Evolutionary conservation across 2,113 vertebrate genomes (phyloP), one percentile per base, ranked within the genome.

Genomic region (Myotis brandtii): DNA sequence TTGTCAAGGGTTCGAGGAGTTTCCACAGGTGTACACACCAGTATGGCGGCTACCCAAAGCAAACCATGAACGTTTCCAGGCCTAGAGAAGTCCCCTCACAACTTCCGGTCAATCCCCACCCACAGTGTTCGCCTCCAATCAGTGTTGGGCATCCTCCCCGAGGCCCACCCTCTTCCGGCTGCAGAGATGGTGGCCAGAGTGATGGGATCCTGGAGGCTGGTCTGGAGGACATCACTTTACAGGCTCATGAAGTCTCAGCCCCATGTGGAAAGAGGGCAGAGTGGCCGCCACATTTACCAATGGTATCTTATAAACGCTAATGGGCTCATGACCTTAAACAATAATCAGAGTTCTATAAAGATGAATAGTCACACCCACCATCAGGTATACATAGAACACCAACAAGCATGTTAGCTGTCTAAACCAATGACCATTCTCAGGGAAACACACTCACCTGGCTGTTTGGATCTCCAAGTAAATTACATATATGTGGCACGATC

Each of bases 401-500:
- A 40, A 32, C 91, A 37, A 23, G n/a, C 32, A 52, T 20, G 46
- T 25, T 43, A 82, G 32, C 9, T 30, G 76, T 90, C 79, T 54
- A 32, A 4, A 48, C 2, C 86, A 72, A 1, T 5, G 3, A 32
- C 5, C 9, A 34, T 77, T 95, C 84, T 34, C 81, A 96, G 6
- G 50, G 77, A 81, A 95, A 16, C 12, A 52, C 66, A 82, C 97
- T 99, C 97, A 99, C 99, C 99, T 99, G 99, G 96, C 99, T 99
- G 54, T 99, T 99, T 86, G 99, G 99, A 98, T 99, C 99, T 96
- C 99, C 99, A 95, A 99, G 98, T 91, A 99, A 99, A 97, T 99
- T 99, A 99, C 99, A 99, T 98, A 99, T 99, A 98, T 99, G 99
- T 89, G 99, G 99, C 97, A 99, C 99, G 30, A 99, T 99, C 99